phyloP scores from a whole-genome alignment of 2,113 vertebrate genomes.

The Tiliqua scincoides region DNA sequence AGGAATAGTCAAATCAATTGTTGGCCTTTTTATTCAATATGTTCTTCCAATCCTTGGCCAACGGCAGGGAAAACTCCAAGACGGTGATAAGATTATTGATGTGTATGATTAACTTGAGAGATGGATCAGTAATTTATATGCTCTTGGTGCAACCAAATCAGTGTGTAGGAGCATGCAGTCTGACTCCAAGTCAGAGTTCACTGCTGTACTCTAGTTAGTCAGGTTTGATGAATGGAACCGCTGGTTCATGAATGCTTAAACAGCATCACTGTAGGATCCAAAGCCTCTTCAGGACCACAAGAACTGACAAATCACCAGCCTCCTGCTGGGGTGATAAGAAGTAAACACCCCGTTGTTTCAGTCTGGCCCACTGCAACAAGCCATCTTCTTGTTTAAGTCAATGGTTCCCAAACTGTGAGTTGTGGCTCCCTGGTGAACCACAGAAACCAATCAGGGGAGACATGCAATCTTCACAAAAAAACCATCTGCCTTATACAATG shows the following conservation, averaged over 20 bases:
- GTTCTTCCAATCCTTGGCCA: slow-evolving; percentile 34
- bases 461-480: no score
- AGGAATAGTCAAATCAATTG: slow-evolving; percentile 55
- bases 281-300: no score
- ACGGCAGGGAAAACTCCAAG: neutral
- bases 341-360: no score
- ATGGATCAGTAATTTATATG: slow-evolving; percentile 38
- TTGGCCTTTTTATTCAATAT: slow-evolving; percentile 40
- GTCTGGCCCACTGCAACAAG: no score
- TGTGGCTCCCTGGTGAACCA: no score
- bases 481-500: no score
- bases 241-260: neutral
- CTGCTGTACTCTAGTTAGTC: neutral
- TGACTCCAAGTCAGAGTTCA: rapidly evolving
- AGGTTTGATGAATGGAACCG: neutral
- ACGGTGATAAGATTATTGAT: slow-evolving; percentile 37
- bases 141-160: slow-evolving; percentile 15
- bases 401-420: no score
- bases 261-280: neutral
- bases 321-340: no score
- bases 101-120: slow-evolving; percentile 35
- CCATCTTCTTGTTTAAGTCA: no score
- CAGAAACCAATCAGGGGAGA: no score
- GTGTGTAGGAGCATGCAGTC: neutral
- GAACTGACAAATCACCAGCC: no score